phyloP scores from a whole-genome alignment of 2,113 vertebrate species.

The Rhynchopsitta pachyrhyncha region DNA sequence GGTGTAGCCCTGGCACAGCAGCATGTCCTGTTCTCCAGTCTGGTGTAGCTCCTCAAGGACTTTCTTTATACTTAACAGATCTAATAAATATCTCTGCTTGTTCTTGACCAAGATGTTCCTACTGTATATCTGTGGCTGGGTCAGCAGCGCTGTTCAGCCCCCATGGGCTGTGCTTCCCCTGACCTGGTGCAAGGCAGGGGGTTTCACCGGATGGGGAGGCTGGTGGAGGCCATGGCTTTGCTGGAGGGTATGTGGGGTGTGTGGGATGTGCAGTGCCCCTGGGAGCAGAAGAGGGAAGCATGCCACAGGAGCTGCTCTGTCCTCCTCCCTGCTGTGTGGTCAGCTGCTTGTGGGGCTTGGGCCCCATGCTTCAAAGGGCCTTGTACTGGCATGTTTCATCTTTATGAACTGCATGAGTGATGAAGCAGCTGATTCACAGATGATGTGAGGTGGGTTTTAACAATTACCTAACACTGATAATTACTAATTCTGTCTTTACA shows the following conservation, averaged over 20 bases:
- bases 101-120: background rate
- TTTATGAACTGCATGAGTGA: accelerated
- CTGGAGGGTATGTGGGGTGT: accelerated
- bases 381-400: background rate
- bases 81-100: background rate
- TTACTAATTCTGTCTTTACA: background rate
- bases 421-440: background rate
- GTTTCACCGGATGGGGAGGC: accelerated
- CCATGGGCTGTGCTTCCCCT: background rate
- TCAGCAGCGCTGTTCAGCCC: background rate
- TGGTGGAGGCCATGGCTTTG: background rate
- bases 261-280: accelerated
- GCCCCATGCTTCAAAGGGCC: accelerated
- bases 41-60: background rate
- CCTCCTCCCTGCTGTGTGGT: too few species aligned
- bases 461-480: accelerated
- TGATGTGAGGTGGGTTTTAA: background rate
- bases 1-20: background rate
- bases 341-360: too few species aligned
- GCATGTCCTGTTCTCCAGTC: background rate
- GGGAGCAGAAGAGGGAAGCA: accelerated
- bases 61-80: background rate
- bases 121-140: background rate
- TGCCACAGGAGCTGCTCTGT: accelerated
- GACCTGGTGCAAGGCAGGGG: background rate